Evolutionary conservation across 2,888 invertebrate genomes (phyloP).

Genomic region (Hemicrepidius hirtus): DNA sequence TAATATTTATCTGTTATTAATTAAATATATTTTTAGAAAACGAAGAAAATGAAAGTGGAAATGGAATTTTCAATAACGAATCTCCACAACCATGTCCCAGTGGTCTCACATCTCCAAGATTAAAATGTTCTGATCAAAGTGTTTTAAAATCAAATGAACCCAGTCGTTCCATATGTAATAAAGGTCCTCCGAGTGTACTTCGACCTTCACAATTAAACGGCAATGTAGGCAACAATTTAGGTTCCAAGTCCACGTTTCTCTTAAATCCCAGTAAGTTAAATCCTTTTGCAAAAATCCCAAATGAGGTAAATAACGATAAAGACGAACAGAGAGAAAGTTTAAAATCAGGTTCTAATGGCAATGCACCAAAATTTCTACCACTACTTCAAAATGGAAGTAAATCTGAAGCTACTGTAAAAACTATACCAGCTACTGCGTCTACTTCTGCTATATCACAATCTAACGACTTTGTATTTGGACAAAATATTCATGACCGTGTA

Average conservation of each 20-base stretch:
- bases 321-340: conserved; percentile 47
- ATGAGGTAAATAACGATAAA: conserved; percentile 59
- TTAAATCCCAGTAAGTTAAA: conserved; percentile 69
- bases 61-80: not conserved
- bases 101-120: conserved; percentile 7
- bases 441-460: conserved; percentile 71
- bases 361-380: conserved; percentile 68
- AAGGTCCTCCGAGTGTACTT: conserved; percentile 42
- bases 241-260: conserved; percentile 60
- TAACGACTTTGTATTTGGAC: conserved; percentile 91
- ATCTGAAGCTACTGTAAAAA: conserved; percentile 47
- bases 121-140: conserved; percentile 8
- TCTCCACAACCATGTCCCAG: not conserved
- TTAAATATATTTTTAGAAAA: conserved; percentile 59
- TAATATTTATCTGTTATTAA: conserved; percentile 20
- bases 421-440: conserved; percentile 50
- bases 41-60: conserved; percentile 59
- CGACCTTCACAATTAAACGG: conserved; percentile 61
- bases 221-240: conserved; percentile 46
- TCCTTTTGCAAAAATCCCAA: conserved; percentile 62
- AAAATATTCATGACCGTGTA: conserved; percentile 91
- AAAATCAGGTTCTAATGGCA: conserved; percentile 63
- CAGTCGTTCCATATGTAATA: conserved; percentile 24
- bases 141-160: conserved; percentile 8
- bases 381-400: conserved; percentile 62